Percentiles rank a stretch among this genome's conserved stretches.
Evolutionary conservation across 2,113 vertebrate species (phyloP).

Genomic region (Dipodomys spectabilis): DNA sequence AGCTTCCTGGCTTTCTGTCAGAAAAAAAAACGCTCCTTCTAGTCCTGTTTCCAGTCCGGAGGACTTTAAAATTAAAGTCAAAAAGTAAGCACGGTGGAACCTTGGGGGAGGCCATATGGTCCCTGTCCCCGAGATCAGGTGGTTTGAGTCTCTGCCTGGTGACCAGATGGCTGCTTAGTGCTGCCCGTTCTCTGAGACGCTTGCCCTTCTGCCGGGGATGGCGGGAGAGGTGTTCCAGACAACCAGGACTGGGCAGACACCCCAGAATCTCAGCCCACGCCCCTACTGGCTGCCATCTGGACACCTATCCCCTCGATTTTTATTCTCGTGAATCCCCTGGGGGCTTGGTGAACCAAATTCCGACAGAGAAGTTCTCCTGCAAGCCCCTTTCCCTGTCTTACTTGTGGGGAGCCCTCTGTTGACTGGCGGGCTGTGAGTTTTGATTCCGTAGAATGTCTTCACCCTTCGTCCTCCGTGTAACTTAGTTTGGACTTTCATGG

Average conservation of each 20-base stretch:
- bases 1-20: neutral
- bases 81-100: conserved; percentile 66
- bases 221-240: conserved; percentile 31
- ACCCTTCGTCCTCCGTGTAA: neutral
- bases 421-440: neutral
- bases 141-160: conserved; percentile 63
- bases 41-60: conserved; percentile 46
- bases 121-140: conserved; percentile 61
- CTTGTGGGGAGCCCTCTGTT: conserved; percentile 3
- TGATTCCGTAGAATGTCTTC: neutral
- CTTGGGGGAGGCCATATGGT: conserved; percentile 62
- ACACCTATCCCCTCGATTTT: conserved; percentile 58
- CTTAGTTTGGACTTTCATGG: neutral
- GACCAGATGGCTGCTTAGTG: conserved; percentile 70
- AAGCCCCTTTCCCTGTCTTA: neutral
- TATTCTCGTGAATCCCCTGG: conserved; percentile 62
- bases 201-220: conserved; percentile 27
- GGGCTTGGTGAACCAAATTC: conserved; percentile 63
- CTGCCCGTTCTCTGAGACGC: conserved; percentile 58
- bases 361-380: conserved; percentile 29
- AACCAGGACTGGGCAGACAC: conserved; percentile 63
- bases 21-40: neutral
- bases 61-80: conserved; percentile 54
- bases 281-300: conserved; percentile 73
- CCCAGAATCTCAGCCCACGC: conserved; percentile 49